Base-by-base conservation (phyloP, 2,113 vertebrate species). In the Pterophyllum scalare region DNA sequence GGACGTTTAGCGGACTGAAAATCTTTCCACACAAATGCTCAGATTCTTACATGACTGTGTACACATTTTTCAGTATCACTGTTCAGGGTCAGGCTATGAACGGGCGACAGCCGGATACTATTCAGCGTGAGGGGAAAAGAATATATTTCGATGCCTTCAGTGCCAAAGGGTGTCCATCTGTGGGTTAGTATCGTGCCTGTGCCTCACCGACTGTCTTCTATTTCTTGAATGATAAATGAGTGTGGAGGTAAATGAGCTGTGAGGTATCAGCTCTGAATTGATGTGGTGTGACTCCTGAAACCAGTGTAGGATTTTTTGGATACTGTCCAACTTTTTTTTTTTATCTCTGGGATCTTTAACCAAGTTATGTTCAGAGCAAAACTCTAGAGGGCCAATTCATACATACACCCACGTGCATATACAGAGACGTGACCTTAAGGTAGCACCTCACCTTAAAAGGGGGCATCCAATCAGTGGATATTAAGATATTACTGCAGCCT, bases 201-300 rank as follows among this genome's bases (percentile, higher is more conserved):
- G 80, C 52, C 61, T 87, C n/a, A 1, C 62, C 17, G 75, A 57
- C 85, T 88, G 86, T 88, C 91, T 81, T 54, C 87, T 82, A 83
- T 78, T 80, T 87, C 74, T 81, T 10, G n/a, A 70, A 85, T 91
- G 85, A 94, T 80, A 91, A 91, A 94, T 89, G 78, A 83, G 52
- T 1, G 62, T 35, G 80, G 82, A 83, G 78, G 59, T 94, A 88
- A 94, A 94, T 94, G 94, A 94, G 85, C 85, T 93, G 94, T 84
- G 88, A 90, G 85, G 82, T 87, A 83, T 92, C 84, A 43, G 80
- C 89, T 91, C 87, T 89, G 56, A 86, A 93, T 91, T 88, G 89
- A 94, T 93, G 91, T 90, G 81, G 91, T 93, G 90, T 79, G 88
- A 89, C 88, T 90, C 79, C 56, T 40, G 59, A 84, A 87, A 80